Evolutionary conservation across 2,113 vertebrate species (phyloP).

Genomic region (Grammomys dolichurus): DNA sequence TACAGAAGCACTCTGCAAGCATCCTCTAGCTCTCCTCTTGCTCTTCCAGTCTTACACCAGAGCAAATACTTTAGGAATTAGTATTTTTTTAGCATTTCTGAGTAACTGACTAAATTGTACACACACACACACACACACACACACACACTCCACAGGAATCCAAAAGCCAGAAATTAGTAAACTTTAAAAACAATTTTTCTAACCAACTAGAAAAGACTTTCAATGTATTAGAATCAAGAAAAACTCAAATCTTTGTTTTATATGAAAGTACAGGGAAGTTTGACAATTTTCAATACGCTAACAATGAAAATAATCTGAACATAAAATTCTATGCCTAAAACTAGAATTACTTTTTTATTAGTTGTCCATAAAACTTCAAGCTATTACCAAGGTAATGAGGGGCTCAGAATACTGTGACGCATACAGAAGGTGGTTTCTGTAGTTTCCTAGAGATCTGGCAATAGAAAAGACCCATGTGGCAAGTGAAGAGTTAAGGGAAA

Average conservation of each 20-base stretch:
- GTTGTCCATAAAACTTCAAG: slow-evolving; percentile 59
- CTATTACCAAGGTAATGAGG: slow-evolving; percentile 38
- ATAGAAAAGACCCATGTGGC: slow-evolving; percentile 24
- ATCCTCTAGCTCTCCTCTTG: slow-evolving; percentile 44
- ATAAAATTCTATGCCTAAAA: slow-evolving; percentile 55
- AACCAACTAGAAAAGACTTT: slow-evolving; percentile 45
- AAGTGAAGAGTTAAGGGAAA: slow-evolving; percentile 72
- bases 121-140: not conserved
- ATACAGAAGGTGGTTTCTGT: not conserved
- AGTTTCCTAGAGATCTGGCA: slow-evolving; percentile 7
- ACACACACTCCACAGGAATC: slow-evolving; percentile 41
- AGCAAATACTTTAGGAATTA: slow-evolving; percentile 38
- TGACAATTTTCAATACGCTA: slow-evolving; percentile 64
- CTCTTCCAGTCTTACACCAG: slow-evolving; percentile 44
- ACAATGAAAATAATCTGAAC: slow-evolving; percentile 62
- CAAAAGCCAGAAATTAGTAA: slow-evolving; percentile 53
- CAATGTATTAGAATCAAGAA: slow-evolving; percentile 53
- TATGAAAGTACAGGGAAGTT: slow-evolving; percentile 16
- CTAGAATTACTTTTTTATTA: slow-evolving; percentile 36
- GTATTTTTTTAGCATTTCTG: slow-evolving; percentile 60
- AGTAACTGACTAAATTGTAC: slow-evolving; percentile 32
- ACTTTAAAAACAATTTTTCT: slow-evolving; percentile 43
- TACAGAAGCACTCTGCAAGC: not conserved
- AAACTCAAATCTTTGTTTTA: slow-evolving; percentile 42
- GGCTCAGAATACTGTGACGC: slow-evolving; percentile 39